Conservation (phyloP, 2,797 vertebrate species). For the Catamblyrhynchus diadema region DNA sequence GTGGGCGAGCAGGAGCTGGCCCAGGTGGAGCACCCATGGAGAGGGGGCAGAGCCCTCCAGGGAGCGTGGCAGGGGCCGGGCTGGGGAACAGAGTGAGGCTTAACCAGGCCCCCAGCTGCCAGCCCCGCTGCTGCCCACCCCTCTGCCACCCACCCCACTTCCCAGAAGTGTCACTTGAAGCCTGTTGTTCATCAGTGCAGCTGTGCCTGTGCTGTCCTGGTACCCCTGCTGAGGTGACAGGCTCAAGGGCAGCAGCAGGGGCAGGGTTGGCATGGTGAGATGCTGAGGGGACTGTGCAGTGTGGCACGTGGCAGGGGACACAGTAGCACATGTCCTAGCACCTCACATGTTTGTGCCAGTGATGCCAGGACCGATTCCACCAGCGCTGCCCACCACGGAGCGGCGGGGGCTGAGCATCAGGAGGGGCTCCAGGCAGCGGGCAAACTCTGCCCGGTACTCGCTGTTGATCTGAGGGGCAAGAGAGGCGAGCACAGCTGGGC, state of each 20-base stretch:
- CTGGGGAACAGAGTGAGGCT: neutral
- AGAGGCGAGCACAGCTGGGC: neutral
- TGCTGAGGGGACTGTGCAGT: neutral
- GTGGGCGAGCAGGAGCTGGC: neutral
- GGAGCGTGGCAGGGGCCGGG: rapidly evolving
- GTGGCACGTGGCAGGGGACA: too few relatives aligned
- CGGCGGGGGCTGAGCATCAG: slow-evolving; percentile 79
- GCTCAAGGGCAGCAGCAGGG: slow-evolving; percentile 36
- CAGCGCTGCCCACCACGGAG: slow-evolving; percentile 64
- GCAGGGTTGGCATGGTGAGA: neutral
- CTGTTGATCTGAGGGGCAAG: slow-evolving; percentile 82
- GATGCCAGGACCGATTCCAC: slow-evolving; percentile 55
- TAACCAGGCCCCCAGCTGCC: neutral
- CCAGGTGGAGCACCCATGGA: neutral
- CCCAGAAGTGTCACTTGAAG: slow-evolving; percentile 58
- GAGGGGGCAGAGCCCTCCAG: neutral
- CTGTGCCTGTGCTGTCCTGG: neutral
- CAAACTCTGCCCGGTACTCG: slow-evolving; percentile 87
- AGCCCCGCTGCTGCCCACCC: neutral
- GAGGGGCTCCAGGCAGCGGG: slow-evolving; percentile 85
- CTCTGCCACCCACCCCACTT: neutral
- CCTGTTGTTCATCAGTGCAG: slow-evolving; percentile 29
- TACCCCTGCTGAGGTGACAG: neutral
- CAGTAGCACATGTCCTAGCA: neutral
- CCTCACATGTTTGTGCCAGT: slow-evolving; percentile 67